Evolutionary conservation across 2,797 vertebrate species (phyloP), one percentile per base, ranked within the genome.

Genomic region (Mus minutoides): DNA sequence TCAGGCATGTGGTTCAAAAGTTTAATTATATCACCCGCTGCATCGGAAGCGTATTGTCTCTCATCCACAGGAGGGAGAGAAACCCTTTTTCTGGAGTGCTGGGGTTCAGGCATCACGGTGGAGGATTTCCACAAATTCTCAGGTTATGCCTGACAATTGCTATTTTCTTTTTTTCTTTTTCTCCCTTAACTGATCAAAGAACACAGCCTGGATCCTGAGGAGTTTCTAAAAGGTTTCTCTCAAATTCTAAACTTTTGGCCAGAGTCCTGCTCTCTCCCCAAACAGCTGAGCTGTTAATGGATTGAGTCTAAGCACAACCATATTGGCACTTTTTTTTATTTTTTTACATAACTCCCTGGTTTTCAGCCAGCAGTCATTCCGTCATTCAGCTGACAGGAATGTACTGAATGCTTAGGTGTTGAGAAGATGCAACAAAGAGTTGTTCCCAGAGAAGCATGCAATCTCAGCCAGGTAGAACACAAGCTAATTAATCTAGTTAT

Each of bases 31-130:
- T 96, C 85, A 97, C 92, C 0, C 1, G 94, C 1, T 3, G 97
- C 97, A 97, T 97, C 96, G 96, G 98, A 92, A 97, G 92, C 94
- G 71, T 96, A 97, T 97, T 97, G 96, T 97, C 98, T 95, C 84
- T 83, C 69, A 82, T 93, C 94, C 97, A 64, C 97, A 94, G 91
- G 96, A 93, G 97, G 97, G 95, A 97, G 95, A 97, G 92, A 64
- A 94, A 97, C 95, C 88, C 86, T 91, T 97, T 97, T 97, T 60
- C 13, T 13, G 87, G 91, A 82, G 84, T 24, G 2, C 37, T 76
- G 77, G 75, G 97, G 87, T 92, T 97, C 96, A 67, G 94, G 97
- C 95, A 34, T 94, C 43, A 9, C 71, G 49, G 46, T 88, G 86
- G 89, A 94, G 90, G 77, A 22, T 52, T 88, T 95, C 89, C 96